Percentiles rank a stretch among this genome's conserved stretches.
These are phyloP conservation scores for Spisula solida DNA, from an alignment of 2,888 invertebrate genomes.

Conservation along the genomic window DNA sequence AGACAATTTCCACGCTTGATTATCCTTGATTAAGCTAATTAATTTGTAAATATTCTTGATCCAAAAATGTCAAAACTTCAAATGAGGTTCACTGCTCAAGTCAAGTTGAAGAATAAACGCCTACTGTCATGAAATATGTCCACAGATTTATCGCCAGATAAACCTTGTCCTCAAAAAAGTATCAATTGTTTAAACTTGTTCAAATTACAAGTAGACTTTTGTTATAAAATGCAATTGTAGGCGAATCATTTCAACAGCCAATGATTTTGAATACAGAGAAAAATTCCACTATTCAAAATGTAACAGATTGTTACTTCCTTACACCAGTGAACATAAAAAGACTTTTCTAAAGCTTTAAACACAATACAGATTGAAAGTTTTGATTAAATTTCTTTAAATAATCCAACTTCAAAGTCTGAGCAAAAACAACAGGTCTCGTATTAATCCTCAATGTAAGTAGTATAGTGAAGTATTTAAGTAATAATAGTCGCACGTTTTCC, in stretches of 20 bases:
- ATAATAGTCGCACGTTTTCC: not conserved
- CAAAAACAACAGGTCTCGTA: not conserved
- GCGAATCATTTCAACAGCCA: slow-evolving; percentile 31
- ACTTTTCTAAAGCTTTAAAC: not conserved
- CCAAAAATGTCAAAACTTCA: slow-evolving; percentile 26
- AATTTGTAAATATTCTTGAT: slow-evolving; percentile 31
- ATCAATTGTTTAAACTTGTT: slow-evolving; percentile 31
- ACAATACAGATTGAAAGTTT: not conserved
- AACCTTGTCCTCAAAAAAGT: not conserved
- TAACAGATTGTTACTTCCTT: slow-evolving; percentile 47
- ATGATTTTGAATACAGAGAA: slow-evolving; percentile 17
- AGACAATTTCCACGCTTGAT: slow-evolving; percentile 35
- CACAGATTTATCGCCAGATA: not conserved
- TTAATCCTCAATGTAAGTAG: not conserved
- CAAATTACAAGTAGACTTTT: slow-evolving; percentile 10
- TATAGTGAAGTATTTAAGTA: not conserved
- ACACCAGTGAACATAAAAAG: slow-evolving; percentile 27
- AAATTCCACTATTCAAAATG: slow-evolving; percentile 32
- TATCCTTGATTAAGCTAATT: slow-evolving; percentile 9
- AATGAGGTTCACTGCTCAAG: slow-evolving; percentile 4
- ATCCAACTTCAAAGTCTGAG: slow-evolving; percentile 46
- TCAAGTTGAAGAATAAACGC: slow-evolving; percentile 10
- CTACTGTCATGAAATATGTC: slow-evolving; percentile 28
- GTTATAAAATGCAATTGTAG: not conserved
- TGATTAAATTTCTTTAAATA: slow-evolving; percentile 23